These are phyloP conservation scores for Xanthorhoe designata DNA, from an alignment of 2,888 invertebrate genomes.

Conservation along the genomic window DNA sequence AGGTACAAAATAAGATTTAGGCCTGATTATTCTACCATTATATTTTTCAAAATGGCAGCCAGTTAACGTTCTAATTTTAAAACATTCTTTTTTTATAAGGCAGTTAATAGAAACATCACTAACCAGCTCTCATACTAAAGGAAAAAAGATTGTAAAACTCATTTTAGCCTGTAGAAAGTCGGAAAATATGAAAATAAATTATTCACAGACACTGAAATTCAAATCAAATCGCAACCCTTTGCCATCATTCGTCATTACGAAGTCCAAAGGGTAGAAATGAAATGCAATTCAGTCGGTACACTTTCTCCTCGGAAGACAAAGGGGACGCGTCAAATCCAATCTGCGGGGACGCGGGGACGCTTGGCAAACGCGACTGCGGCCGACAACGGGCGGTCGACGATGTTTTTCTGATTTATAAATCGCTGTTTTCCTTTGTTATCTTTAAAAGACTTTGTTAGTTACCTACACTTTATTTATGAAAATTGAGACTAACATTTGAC, in stretches of 20 bases:
- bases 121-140: neutral
- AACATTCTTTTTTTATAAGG: too few relatives aligned
- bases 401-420: constrained; percentile 10
- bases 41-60: too few relatives aligned
- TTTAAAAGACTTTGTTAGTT: neutral
- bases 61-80: too few relatives aligned
- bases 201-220: neutral
- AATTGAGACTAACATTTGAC: too few relatives aligned
- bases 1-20: too few relatives aligned
- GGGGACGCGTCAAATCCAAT: constrained; percentile 51
- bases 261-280: constrained; percentile 38
- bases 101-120: too few relatives aligned
- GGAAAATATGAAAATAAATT: neutral
- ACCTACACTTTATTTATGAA: neutral
- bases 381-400: constrained; percentile 13
- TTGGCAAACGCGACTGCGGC: constrained; percentile 17
- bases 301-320: constrained; percentile 44
- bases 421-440: constrained; percentile 1
- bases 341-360: constrained; percentile 23
- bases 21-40: too few relatives aligned
- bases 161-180: neutral
- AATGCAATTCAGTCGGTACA: constrained; percentile 47
- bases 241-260: constrained; percentile 28
- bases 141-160: too few relatives aligned
- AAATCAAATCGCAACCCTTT: constrained; percentile 20